Base-by-base conservation (phyloP, 2,797 vertebrate species). In the Percopsis omiscomaycus region DNA sequence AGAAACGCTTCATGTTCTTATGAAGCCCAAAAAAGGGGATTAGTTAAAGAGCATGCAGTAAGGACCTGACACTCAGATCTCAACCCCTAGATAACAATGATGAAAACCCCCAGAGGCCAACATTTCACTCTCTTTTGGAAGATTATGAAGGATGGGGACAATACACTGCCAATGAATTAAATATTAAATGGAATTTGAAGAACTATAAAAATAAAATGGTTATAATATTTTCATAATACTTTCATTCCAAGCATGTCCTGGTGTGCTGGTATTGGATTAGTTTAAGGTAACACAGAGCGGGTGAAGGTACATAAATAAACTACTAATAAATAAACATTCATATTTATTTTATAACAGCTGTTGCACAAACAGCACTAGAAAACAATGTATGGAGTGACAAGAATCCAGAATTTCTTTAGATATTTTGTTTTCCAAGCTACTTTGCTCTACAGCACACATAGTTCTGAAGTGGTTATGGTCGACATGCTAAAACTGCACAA, bases 31-130 rank as follows among this genome's bases (percentile, higher is more conserved):
- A 84, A 60, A 84, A 85, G 75, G 22, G 88, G 86, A 88, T 90
- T 89, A 89, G 84, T 69, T 78, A 82, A 78, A 85, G 84, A 93
- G 93, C 87, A 87, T 75, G 85, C 87, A 92, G 90, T 82, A 86
- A 88, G 89, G 93, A 86, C 81, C 85, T 77, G 79, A 86, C 85
- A 83, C 84, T 87, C 80, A 79, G 87, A 91, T 89, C 84, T 83
- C 62, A 66, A 79, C 84, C 79, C 60, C n/a, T 8, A 28, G 83
- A 88, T 86, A 86, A 89, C 88, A 90, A 90, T 88, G 56, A 74
- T 13, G 30, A 10, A 29, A 64, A 72, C 66, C 80, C 79, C 84
- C 29, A 61, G 84, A 77, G 87, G 79, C 72, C 27, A 47, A 28
- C 77, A 73, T 78, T 82, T 87, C 77, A 54, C 72, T 64, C 78